Evolutionary conservation across 2,888 invertebrate genomes (phyloP), one percentile per base, ranked within the genome.

Genomic region (Cheilosia vernalis): DNA sequence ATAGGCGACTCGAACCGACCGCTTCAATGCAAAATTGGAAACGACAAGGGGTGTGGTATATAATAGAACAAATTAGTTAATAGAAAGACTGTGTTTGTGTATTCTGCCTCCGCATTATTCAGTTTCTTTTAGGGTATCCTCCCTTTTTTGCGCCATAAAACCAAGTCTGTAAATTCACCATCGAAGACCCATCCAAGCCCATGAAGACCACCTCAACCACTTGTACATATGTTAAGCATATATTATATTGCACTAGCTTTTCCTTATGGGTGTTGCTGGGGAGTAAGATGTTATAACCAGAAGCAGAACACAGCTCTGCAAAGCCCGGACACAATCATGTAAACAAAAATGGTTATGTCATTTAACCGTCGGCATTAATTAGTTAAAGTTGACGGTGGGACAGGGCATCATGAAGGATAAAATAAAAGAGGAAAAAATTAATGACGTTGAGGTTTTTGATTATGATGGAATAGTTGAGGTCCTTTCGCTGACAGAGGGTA

Each of bases 311-410:
- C 51, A 47, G 13, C n/a, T 15, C 53, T 33, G 19, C 10, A 10
- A 3, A 47, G 19, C 30, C 44, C 13, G 30, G 30, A 10, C 49
- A 67, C 66, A 77, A 78, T 73, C 73, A 67, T 84, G 74, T 79
- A 74, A 79, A 79, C 74, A 69, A 47, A 69, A 84, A 74, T 74
- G 67, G 69, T 78, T 79, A 74, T 84, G 78, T 79, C 74, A 84
- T 79, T 69, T 79, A 73, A 79, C 84, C 84, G 84, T 69, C 69
- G 84, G 79, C 74, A 79, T 79, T 69, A 84, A 84, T 84, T 79
- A 84, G 73, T 58, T 51, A 21, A 79, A 44, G 47, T 78, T 63
- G 78, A 69, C 42, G 61, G 47, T 40, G 30, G 15, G 44, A 58
- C 49, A 13, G n/a, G 49, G 27, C 49, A 44, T 15, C 15, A 70